Percentiles rank a stretch among this genome's conserved stretches.
phyloP scores from a whole-genome alignment of 2,888 invertebrate genomes.

The Tinea pellionella region DNA sequence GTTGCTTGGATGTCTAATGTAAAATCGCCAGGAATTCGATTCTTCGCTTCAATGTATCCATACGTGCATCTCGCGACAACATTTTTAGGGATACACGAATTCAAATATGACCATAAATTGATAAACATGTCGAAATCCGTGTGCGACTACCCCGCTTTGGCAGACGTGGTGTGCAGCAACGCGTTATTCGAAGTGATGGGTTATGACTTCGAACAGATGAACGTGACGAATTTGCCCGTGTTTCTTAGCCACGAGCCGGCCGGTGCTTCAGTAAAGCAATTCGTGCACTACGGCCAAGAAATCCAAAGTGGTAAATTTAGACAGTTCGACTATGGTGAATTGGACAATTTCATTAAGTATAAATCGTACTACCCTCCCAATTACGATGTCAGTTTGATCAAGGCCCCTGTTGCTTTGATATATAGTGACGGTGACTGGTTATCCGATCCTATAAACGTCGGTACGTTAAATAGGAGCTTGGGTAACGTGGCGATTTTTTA shows the following conservation, averaged over 20 bases:
- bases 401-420: slow-evolving; percentile 40
- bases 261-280: slow-evolving; percentile 63
- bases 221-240: slow-evolving; percentile 67
- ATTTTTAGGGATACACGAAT: slow-evolving; percentile 69
- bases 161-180: slow-evolving; percentile 68
- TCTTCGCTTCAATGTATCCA: slow-evolving; percentile 32
- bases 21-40: slow-evolving; percentile 36
- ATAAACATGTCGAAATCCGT: slow-evolving; percentile 49
- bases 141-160: slow-evolving; percentile 49
- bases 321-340: slow-evolving; percentile 38
- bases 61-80: slow-evolving; percentile 29
- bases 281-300: slow-evolving; percentile 65
- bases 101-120: slow-evolving; percentile 70
- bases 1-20: slow-evolving; percentile 61
- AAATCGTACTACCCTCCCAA: slow-evolving; percentile 33
- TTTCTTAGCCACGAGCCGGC: slow-evolving; percentile 64
- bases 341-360: slow-evolving; percentile 34
- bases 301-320: slow-evolving; percentile 36
- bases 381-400: slow-evolving; percentile 35
- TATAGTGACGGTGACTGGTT: slow-evolving; percentile 73
- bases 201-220: slow-evolving; percentile 65
- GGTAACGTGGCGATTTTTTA: slow-evolving; percentile 65
- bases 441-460: slow-evolving; percentile 68
- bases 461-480: slow-evolving; percentile 56
- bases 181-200: slow-evolving; percentile 72